A percentile compares a stretch with the other conserved stretches of the same genome.
Evolutionary conservation across 2,888 invertebrate species (phyloP).

Genomic region (Lottia scabra): DNA sequence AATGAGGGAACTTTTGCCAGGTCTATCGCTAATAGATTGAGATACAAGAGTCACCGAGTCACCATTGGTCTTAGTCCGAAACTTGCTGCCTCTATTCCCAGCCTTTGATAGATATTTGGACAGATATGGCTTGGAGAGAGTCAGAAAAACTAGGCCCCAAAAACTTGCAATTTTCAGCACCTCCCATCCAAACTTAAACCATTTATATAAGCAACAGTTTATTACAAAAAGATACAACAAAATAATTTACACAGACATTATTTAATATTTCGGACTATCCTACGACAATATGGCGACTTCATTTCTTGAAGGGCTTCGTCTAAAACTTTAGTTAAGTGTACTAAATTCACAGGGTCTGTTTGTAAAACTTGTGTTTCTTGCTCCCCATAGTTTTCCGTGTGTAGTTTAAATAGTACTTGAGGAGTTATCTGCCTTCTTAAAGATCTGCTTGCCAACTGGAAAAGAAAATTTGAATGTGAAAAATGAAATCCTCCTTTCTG

Average conservation of each 20-base stretch:
- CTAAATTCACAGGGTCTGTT: conserved; percentile 76
- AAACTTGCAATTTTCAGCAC: too few species aligned
- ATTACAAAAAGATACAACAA: not conserved
- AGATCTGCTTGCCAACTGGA: conserved; percentile 63
- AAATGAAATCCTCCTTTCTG: too few species aligned
- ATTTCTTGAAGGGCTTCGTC: conserved; percentile 77
- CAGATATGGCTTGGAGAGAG: too few species aligned
- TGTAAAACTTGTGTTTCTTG: conserved; percentile 59
- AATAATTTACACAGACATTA: conserved; percentile 18
- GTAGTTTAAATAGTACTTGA: conserved; percentile 56
- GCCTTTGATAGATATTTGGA: too few species aligned
- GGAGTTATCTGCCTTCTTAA: conserved; percentile 61
- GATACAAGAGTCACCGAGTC: too few species aligned
- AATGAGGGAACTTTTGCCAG: too few species aligned
- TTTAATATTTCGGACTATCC: conserved; percentile 68
- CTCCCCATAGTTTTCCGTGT: conserved; percentile 50
- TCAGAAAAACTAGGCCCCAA: too few species aligned
- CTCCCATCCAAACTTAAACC: not conserved
- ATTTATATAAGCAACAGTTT: not conserved
- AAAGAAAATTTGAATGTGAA: not conserved
- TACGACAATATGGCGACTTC: conserved; percentile 72
- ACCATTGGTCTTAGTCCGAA: too few species aligned
- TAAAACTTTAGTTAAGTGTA: conserved; percentile 75
- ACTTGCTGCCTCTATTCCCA: too few species aligned
- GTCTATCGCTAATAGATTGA: too few species aligned